Percentiles rank a stretch among this genome's conserved stretches.
These are phyloP conservation scores for Olivierus martensii DNA, from an alignment of 1,140 invertebrate species.

Conservation along the genomic window DNA sequence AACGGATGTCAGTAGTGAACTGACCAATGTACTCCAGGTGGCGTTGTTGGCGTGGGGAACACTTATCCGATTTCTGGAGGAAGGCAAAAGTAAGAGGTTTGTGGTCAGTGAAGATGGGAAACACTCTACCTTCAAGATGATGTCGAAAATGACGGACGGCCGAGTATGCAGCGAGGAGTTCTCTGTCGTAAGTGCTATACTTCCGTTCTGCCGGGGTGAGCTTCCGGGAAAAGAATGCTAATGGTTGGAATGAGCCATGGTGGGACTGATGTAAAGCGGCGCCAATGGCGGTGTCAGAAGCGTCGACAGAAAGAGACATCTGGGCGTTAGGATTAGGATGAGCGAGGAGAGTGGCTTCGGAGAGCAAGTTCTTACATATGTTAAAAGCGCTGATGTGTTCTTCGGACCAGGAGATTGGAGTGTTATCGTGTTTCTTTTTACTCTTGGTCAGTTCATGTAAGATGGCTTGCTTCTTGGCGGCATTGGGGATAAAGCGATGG, in stretches of 20 bases:
- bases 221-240: constrained; percentile 17
- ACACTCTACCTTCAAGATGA: constrained; percentile 23
- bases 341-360: constrained; percentile 1
- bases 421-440: too few species aligned
- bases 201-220: constrained; percentile 13
- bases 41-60: constrained; percentile 18
- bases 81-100: constrained; percentile 23
- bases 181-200: constrained; percentile 21
- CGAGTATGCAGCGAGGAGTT: constrained; percentile 22
- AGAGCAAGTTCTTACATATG: constrained; percentile 26
- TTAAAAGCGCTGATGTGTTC: too few species aligned
- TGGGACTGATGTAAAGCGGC: not conserved
- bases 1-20: constrained; percentile 27
- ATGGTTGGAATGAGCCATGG: not conserved
- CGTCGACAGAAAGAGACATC: constrained; percentile 13
- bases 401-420: too few species aligned
- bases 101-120: constrained; percentile 24
- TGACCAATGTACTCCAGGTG: constrained; percentile 30
- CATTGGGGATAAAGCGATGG: too few species aligned
- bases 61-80: constrained; percentile 3
- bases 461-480: too few species aligned
- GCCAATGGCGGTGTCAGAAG: not conserved
- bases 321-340: constrained; percentile 7
- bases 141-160: constrained; percentile 22
- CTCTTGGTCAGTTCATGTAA: too few species aligned